Conservation (phyloP, 1,140 invertebrate species). For the Pseudomyrmex concolor region DNA sequence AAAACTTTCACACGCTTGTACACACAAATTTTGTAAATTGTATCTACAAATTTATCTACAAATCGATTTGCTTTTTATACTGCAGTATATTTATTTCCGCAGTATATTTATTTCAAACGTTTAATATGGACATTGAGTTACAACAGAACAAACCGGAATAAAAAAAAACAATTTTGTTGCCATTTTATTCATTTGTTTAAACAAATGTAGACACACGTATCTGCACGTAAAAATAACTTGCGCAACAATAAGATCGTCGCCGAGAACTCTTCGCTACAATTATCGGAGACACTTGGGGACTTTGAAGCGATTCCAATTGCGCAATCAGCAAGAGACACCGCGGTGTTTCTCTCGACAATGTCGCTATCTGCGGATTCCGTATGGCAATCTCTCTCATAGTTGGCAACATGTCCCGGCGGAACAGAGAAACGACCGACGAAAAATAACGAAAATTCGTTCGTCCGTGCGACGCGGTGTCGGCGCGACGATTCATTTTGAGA, state of each 20-base stretch:
- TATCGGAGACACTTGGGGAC: not conserved
- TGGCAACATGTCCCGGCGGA: constrained; percentile 53
- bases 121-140: not conserved
- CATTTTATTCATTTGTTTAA: not conserved
- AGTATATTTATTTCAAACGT: not conserved
- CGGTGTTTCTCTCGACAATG: constrained; percentile 14
- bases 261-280: not conserved
- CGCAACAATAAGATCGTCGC: not conserved
- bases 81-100: too few species aligned
- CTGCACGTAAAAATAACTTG: not conserved
- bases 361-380: constrained; percentile 21
- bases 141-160: not conserved
- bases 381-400: constrained; percentile 46
- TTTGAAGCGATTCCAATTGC: constrained; percentile 23
- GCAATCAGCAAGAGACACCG: not conserved
- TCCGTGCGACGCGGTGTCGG: constrained; percentile 74
- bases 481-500: constrained; percentile 81
- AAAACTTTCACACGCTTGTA: not conserved
- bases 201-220: not conserved
- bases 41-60: too few species aligned
- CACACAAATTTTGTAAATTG: too few species aligned
- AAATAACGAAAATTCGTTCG: constrained; percentile 74
- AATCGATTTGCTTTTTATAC: not conserved
- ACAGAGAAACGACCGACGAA: constrained; percentile 47
- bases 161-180: not conserved